Base-by-base conservation (phyloP, 37 sponge, comb jelly and placozoan genomes). In the Ianthella basta region DNA sequence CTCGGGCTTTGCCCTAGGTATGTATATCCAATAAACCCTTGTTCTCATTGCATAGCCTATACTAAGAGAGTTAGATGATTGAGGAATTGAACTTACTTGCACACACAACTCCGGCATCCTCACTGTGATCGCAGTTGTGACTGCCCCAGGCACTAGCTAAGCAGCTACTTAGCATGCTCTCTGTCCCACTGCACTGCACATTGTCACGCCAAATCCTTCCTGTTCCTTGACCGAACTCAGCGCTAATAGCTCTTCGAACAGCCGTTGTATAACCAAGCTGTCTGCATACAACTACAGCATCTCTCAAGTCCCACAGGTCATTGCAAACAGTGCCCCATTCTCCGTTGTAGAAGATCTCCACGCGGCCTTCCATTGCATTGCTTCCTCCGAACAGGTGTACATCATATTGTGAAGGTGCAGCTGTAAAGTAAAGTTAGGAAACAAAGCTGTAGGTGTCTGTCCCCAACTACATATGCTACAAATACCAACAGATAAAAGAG, bases 261-360 rank as follows among this genome's bases (percentile, higher is more conserved):
- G 85, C 73, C 13, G 73, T 72, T 72, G 25, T 35, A 16, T 72
- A 84, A 25, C 72, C 72, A 21, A 84, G 85, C 37, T 84, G 85
- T 50, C 85, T 1, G 25, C 85, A 84, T 12, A 72, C 85, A 18
- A 84, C 85, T 84, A 41, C 24, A 39, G 85, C 56, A 69, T 70
- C 72, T 1, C 29, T 41, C 30, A 56, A 10, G 60, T 72, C 72
- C 85, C 85, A 84, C 14, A 5, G 23, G 25, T 84, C 85, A 72
- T 84, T 75, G 41, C 85, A 84, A 25, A 84, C 72, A 56, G 73
- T 84, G 13, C 85, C 85, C 85, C 85, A 84, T 50, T 84, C 75
- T 13, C 30, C 40, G 32, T 73, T 19, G 35, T 50, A 70, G 37
- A 84, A 36, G n/a, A 75, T 44, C 54, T 75, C 78, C 21, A 75